phyloP scores from a whole-genome alignment of 2,888 invertebrate species.

The Pseudanteris insignis region DNA sequence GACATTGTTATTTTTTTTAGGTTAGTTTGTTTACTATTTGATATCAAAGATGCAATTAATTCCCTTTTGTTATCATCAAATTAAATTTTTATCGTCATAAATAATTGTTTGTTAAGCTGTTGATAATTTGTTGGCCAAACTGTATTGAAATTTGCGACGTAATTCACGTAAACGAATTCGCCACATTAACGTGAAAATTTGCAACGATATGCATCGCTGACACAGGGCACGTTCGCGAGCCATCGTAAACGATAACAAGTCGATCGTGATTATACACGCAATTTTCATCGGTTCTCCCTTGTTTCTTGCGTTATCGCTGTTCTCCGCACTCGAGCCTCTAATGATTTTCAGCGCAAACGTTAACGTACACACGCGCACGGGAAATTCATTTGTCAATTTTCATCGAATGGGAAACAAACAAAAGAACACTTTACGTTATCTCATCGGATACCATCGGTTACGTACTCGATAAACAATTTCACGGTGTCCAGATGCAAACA shows the following conservation, averaged over 20 bases:
- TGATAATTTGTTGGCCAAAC: no score
- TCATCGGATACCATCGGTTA: slow-evolving; percentile 18
- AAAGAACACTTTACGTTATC: slow-evolving; percentile 29
- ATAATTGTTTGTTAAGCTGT: no score
- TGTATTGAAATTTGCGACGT: no score
- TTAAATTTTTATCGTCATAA: no score
- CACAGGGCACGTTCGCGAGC: slow-evolving; percentile 33
- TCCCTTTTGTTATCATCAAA: no score
- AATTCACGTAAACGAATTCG: no score
- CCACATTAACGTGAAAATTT: no score
- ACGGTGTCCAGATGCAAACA: no score
- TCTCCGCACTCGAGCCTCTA: slow-evolving; percentile 22
- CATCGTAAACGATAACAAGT: slow-evolving; percentile 40
- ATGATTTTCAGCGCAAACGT: slow-evolving; percentile 36
- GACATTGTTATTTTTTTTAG: no score
- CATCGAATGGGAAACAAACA: slow-evolving; percentile 33
- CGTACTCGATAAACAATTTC: slow-evolving; percentile 12
- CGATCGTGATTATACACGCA: slow-evolving; percentile 46
- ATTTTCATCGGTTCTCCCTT: slow-evolving; percentile 33
- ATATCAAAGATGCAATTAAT: no score
- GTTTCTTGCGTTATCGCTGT: slow-evolving; percentile 31
- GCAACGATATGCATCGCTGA: slow-evolving; percentile 24
- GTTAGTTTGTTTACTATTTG: no score
- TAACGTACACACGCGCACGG: slow-evolving; percentile 19
- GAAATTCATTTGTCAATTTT: slow-evolving; percentile 36